Percentiles rank a stretch among this genome's conserved stretches.
Conservation (phyloP, 2,888 invertebrate genomes). For the Cistogaster globosa region DNA sequence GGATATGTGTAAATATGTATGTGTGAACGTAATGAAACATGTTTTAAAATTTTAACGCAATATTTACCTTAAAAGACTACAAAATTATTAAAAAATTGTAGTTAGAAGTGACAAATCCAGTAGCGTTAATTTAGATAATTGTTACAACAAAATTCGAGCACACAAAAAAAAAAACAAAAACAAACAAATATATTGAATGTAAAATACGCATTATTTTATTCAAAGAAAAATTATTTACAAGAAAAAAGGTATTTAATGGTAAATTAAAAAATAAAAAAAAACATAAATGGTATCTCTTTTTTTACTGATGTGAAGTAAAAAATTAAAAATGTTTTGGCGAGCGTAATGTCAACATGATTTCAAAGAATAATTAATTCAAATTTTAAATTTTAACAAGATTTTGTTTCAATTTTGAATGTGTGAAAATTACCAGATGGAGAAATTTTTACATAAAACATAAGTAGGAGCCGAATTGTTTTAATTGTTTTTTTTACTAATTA, state of each 20-base stretch:
- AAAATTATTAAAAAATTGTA: conserved; percentile 45
- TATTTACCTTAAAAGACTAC: conserved; percentile 74
- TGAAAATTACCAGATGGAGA: neutral
- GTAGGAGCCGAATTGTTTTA: conserved; percentile 3
- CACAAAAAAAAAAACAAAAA: conserved; percentile 24
- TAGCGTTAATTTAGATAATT: conserved; percentile 41
- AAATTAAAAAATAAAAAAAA: conserved; percentile 2
- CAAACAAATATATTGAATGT: conserved; percentile 11
- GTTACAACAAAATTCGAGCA: conserved; percentile 42
- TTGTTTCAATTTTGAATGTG: neutral
- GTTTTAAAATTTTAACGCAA: conserved; percentile 16
- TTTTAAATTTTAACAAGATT: neutral
- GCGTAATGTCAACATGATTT: neutral
- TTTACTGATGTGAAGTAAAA: neutral
- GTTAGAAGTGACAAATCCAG: conserved; percentile 49
- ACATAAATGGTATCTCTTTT: neutral
- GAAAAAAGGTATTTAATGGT: conserved; percentile 25
- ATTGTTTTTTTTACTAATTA: neutral
- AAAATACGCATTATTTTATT: conserved; percentile 22
- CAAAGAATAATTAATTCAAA: neutral
- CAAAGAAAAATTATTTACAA: conserved; percentile 41
- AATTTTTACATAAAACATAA: conserved; percentile 16
- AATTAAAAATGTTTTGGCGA: neutral
- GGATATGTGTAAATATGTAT: conserved; percentile 3
- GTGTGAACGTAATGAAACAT: neutral